These are phyloP conservation scores for Rynchops niger DNA, from an alignment of 2,113 vertebrate genomes.

Conservation along the genomic window DNA sequence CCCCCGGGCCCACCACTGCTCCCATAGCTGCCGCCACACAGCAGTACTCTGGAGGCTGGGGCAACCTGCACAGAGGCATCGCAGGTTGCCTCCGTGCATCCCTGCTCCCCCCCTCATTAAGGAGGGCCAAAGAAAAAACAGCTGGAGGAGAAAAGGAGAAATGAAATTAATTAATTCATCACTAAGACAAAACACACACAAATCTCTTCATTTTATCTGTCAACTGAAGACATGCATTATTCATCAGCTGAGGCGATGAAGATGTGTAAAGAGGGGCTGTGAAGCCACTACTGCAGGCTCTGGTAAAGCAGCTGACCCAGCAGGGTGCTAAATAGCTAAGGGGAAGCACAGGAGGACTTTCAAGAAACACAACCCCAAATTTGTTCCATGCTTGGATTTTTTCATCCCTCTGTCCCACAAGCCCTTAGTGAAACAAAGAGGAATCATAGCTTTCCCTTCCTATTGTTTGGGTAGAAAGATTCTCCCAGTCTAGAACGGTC, in stretches of 20 bases:
- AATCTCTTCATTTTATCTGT: slow-evolving; percentile 74
- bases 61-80: not conserved
- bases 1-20: not conserved
- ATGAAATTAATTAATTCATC: slow-evolving; percentile 71
- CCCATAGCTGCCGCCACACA: not conserved
- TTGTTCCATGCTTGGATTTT: not conserved
- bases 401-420: not conserved
- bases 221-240: slow-evolving; percentile 62
- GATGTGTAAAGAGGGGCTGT: slow-evolving; percentile 36
- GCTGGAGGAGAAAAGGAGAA: slow-evolving; percentile 18
- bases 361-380: not conserved
- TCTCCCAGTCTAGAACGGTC: not conserved
- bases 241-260: slow-evolving; percentile 59
- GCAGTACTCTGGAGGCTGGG: not conserved
- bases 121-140: not conserved
- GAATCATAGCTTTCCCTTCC: not conserved
- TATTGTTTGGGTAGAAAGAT: not conserved
- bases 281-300: slow-evolving; percentile 23
- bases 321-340: not conserved
- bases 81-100: not conserved
- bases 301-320: slow-evolving; percentile 42
- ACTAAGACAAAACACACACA: slow-evolving; percentile 62
- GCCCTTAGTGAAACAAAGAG: not conserved
- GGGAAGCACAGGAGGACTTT: not conserved
- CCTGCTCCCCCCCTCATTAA: not conserved